These are phyloP conservation scores for Drosophila equinoxialis DNA, from an alignment of 1,140 invertebrate genomes.

Conservation along the genomic window DNA sequence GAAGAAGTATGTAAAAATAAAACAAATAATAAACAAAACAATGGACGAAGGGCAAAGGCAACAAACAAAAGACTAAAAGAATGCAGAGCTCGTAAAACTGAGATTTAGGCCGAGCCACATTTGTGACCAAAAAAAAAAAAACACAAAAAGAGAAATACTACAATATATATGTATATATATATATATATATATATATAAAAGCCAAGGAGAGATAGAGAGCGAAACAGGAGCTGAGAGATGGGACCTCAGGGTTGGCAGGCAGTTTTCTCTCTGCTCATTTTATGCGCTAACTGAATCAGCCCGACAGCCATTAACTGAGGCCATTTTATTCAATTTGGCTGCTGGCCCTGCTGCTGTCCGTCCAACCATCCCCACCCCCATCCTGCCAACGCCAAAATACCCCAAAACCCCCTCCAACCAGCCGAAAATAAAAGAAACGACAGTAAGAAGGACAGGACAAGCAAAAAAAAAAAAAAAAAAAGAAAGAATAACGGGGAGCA, in stretches of 20 bases:
- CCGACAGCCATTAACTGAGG: conserved; percentile 79
- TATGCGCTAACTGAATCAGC: conserved; percentile 81
- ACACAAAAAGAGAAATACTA: conserved; percentile 13
- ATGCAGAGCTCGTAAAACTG: conserved; percentile 75
- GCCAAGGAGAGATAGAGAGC: background rate
- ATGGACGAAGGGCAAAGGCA: conserved; percentile 45
- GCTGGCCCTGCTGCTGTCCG: conserved; percentile 35
- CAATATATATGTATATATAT: background rate
- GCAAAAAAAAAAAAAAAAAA: background rate
- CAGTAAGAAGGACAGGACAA: background rate
- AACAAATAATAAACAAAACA: conserved; percentile 81
- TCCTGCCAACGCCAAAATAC: background rate
- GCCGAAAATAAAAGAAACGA: conserved; percentile 23
- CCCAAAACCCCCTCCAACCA: background rate
- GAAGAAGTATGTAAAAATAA: conserved; percentile 77
- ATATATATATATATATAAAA: conserved; percentile 18
- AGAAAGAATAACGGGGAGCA: conserved; percentile 6
- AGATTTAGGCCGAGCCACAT: conserved; percentile 80
- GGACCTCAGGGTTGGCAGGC: conserved; percentile 25
- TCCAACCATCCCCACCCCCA: background rate
- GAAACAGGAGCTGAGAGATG: conserved; percentile 40
- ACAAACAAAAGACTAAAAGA: conserved; percentile 56
- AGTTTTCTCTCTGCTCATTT: conserved; percentile 70
- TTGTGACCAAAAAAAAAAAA: conserved; percentile 62
- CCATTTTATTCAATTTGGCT: conserved; percentile 80